Base-by-base conservation (phyloP, 2,888 invertebrate genomes). In the Orthosia cruda region DNA sequence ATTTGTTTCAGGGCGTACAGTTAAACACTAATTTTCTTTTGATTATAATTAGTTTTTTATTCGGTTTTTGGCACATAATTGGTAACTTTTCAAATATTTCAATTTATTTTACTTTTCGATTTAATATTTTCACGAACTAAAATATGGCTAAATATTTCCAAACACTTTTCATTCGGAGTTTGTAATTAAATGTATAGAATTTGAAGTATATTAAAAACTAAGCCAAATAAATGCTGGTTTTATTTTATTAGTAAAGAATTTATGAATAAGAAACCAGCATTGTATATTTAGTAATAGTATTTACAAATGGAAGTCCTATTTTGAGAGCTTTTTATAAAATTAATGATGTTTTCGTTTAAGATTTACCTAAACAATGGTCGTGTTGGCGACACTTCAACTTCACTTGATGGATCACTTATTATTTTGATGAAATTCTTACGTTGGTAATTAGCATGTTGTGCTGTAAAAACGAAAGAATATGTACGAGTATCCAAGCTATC, bases 1-100 rank as follows among this genome's bases (percentile, higher is more conserved):
- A 49, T 26, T 81, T 77, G 16, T 68, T 64, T 57, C 32, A 32
- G 15, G 4, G 20, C 23, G 63, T 71, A 80, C 71, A 80, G 62
- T 69, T 72, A 58, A 54, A 47, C 32, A 62, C 57, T 16, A 16
- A 69, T 45, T 23, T 57, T 16, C 13, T 47, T 69, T 54, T 55
- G 18, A 9, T n/a, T n/a, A 13, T 3, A 62, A 23, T 47, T 26
- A 18, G 0, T 45, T 52, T 15, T 47, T 65, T 55, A 1, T 13
- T 69, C 64, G 1, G 13, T n/a, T 65, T 54, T 65, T 40, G 16
- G 7, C 7, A 13, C 3, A 26, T 20, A 20, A 54, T 54, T 23
- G 12, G 52, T 23, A 23, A 55, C 20, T 63, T 40, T 57, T 54
- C 0, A 23, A 23, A 49, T 59, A 54, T n/a, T n/a, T n/a, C n/a